phyloP scores from a whole-genome alignment of 2,797 vertebrate genomes.

The Potorous gilbertii region DNA sequence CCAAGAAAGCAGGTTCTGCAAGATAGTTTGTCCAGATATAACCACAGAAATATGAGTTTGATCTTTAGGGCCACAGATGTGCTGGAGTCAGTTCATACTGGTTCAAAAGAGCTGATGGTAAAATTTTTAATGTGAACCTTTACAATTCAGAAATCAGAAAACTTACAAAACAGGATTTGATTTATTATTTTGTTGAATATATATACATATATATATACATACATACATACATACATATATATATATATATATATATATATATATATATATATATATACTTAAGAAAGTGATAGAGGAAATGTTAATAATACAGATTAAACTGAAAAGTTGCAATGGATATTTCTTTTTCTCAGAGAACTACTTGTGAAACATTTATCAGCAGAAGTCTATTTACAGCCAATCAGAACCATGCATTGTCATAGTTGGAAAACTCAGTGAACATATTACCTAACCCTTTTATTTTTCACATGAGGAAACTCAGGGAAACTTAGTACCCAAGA shows the following conservation, averaged over 20 bases:
- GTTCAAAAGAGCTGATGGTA: background rate
- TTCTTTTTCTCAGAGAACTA: background rate
- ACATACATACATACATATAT: too few relatives aligned
- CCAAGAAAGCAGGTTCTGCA: conserved; percentile 16
- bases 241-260: background rate
- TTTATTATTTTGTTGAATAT: background rate
- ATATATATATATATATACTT: background rate
- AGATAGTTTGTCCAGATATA: conserved; percentile 8
- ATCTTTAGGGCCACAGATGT: background rate
- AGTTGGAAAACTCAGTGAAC: background rate
- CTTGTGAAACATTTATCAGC: background rate
- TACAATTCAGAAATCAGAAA: background rate
- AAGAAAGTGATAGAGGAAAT: background rate
- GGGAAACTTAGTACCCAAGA: background rate
- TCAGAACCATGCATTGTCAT: background rate
- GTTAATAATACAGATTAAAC: background rate
- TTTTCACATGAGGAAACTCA: background rate
- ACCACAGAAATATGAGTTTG: background rate
- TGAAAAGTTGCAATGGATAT: background rate
- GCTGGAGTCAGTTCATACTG: background rate
- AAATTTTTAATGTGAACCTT: background rate
- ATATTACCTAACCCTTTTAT: background rate
- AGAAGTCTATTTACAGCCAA: background rate
- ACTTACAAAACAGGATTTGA: background rate
- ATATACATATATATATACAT: too few relatives aligned